Percentiles rank a stretch among this genome's conserved stretches.
phyloP scores from a whole-genome alignment of 37 sponge, comb jelly and placozoan genomes.

The Ephydatia muelleri region DNA sequence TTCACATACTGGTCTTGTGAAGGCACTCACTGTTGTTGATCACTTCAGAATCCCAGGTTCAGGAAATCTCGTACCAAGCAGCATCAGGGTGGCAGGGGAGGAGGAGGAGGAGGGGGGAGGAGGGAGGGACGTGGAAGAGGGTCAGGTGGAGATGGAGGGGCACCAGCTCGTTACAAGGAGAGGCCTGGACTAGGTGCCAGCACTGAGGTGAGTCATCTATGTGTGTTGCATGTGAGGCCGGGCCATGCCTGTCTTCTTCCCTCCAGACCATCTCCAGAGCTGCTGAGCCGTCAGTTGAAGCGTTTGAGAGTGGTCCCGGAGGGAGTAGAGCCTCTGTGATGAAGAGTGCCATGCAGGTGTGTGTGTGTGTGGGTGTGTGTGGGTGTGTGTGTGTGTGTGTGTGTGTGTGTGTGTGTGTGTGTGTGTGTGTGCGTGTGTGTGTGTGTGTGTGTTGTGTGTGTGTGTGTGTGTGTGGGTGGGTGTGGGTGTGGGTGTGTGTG shows the following conservation, averaged over 20 bases:
- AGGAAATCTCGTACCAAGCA: conserved; percentile 43
- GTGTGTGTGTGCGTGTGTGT: neutral
- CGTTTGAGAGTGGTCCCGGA: conserved; percentile 11
- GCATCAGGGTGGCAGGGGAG: conserved; percentile 26
- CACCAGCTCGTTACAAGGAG: conserved; percentile 7
- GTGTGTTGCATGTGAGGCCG: neutral
- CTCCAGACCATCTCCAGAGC: conserved; percentile 11
- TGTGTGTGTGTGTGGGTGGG: too few species aligned
- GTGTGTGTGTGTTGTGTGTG: too few species aligned
- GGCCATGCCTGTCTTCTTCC: neutral
- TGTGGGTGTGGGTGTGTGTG: too few species aligned
- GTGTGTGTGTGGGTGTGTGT: neutral
- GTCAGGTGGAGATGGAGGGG: conserved; percentile 9
- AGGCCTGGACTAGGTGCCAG: conserved; percentile 82
- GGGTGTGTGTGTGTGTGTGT: neutral
- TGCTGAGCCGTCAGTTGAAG: neutral
- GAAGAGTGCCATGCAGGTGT: conserved; percentile 12
- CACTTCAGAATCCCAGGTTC: conserved; percentile 68
- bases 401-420: neutral
- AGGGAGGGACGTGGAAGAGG: conserved; percentile 29
- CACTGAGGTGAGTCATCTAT: conserved; percentile 15
- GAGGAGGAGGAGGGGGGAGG: conserved; percentile 17
- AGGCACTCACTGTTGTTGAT: neutral
- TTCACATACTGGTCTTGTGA: neutral
- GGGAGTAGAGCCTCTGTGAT: conserved; percentile 29